Base-by-base conservation (phyloP, 2,797 vertebrate species). In the Brotula barbata region DNA sequence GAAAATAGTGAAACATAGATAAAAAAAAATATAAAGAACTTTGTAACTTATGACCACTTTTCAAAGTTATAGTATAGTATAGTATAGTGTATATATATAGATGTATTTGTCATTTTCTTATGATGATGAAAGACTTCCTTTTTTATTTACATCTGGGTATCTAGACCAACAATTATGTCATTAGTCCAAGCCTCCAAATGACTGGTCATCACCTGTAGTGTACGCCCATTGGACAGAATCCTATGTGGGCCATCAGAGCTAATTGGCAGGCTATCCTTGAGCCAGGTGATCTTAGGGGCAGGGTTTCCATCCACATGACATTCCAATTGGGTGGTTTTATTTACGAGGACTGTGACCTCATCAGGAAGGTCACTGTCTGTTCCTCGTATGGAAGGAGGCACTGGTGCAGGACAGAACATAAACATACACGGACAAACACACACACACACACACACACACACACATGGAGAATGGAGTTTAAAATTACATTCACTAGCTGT, bases 231-330 rank as follows among this genome's bases (percentile, higher is more conserved):
- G 36, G 93, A 93, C 37, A 95, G 54, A 44, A 96, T 68, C 0
- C 34, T 85, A 15, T 90, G 87, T 9, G 72, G 88, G 10, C 77
- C 78, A 0, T 90, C 89, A 64, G 89, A 85, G 49, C 41, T 73
- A 57, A 98, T 55, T 21, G 78, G 83, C 31, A 89, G 90, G 33
- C 92, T 90, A 54, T 99, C 94, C 63, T 95, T 98, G 5, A 93
- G 90, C 97, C 97, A 99, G 68, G 85, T 90, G 68, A 94, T 90
- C 50, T 86, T 93, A 0, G 96, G 96, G 6, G 89, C 28, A 0
- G 96, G 96, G 78, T 69, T 95, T 73, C 97, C 96, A 1, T 87
- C 90, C 48, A 91, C 91, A 0, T 87, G 66, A 61, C 97, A 99
- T 57, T 97, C 93, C 84, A 99, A 55, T 19, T 85, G 58, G 0